phyloP scores from a whole-genome alignment of 2,888 invertebrate species.

The Poecilobothrus nobilitatus region DNA sequence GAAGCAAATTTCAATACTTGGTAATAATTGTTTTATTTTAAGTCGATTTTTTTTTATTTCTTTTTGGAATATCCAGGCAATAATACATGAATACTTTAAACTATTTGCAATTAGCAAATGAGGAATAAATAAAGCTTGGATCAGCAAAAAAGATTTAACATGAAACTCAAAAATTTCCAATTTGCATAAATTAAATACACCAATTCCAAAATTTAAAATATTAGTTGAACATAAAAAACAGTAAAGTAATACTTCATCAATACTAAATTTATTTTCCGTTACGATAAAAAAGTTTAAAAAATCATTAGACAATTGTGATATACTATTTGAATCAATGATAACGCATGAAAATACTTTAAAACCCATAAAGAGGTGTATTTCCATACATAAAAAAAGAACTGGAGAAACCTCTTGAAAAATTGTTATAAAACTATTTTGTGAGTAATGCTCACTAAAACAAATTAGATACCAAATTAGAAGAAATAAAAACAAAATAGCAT shows the following conservation, averaged over 20 bases:
- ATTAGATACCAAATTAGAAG: conserved; percentile 8
- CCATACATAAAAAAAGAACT: not conserved
- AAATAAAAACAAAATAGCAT: not conserved
- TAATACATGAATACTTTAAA: conserved; percentile 8
- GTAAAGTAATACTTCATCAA: conserved; percentile 8
- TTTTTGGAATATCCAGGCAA: not conserved
- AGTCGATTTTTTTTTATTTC: not conserved
- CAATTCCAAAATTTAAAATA: not conserved
- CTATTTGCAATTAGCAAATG: not conserved
- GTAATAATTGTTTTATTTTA: not conserved
- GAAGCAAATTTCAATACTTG: not conserved
- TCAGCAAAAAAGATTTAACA: not conserved
- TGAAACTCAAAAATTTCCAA: not conserved
- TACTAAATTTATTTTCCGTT: not conserved
- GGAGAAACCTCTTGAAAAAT: not conserved
- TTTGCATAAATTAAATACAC: conserved; percentile 6
- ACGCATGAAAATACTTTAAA: not conserved
- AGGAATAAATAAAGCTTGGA: not conserved
- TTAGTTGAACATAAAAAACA: not conserved
- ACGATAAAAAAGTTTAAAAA: not conserved
- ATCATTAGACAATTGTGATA: not conserved
- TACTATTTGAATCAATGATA: not conserved
- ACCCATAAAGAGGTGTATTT: conserved; percentile 2
- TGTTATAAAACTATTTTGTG: not conserved
- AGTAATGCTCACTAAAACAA: conserved; percentile 7